These are phyloP conservation scores for Pedetes capensis DNA, from an alignment of 2,113 vertebrate genomes.

Conservation along the genomic window DNA sequence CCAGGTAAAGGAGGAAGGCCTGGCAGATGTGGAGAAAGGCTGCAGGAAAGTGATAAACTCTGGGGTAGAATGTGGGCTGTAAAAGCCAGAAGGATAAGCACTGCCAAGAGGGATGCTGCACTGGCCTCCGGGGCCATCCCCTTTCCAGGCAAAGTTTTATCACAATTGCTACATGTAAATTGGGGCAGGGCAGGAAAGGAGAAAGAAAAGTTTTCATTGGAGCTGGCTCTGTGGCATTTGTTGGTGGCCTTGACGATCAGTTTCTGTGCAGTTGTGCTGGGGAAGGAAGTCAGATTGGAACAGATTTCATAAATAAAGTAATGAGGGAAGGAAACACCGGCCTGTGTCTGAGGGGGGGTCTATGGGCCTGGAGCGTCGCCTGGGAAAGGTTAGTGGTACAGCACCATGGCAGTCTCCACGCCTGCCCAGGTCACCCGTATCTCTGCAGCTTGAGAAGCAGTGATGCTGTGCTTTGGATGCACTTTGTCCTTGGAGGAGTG, in stretches of 20 bases:
- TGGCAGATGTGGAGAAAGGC: fast-evolving
- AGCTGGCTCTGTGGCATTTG: background rate
- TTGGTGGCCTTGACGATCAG: background rate
- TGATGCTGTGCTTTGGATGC: too few species aligned
- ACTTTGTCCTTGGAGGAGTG: background rate
- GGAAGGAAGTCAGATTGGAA: background rate
- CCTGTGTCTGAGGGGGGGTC: background rate
- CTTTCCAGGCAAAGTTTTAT: background rate
- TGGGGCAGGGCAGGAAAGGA: background rate
- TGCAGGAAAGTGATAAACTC: background rate
- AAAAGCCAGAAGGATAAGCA: background rate
- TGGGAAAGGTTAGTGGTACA: background rate
- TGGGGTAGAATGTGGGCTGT: background rate
- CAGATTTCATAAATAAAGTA: background rate
- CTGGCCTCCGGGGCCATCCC: background rate
- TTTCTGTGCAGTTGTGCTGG: background rate
- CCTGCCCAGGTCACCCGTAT: background rate
- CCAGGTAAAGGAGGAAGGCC: background rate
- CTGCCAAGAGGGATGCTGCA: background rate
- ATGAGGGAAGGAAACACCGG: background rate
- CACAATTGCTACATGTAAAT: background rate
- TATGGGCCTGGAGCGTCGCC: background rate
- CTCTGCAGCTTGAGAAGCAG: background rate
- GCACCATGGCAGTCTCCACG: too few species aligned
- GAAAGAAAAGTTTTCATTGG: background rate